These are phyloP conservation scores for Odontomachus brunneus DNA, from an alignment of 1,140 invertebrate species.

Conservation along the genomic window DNA sequence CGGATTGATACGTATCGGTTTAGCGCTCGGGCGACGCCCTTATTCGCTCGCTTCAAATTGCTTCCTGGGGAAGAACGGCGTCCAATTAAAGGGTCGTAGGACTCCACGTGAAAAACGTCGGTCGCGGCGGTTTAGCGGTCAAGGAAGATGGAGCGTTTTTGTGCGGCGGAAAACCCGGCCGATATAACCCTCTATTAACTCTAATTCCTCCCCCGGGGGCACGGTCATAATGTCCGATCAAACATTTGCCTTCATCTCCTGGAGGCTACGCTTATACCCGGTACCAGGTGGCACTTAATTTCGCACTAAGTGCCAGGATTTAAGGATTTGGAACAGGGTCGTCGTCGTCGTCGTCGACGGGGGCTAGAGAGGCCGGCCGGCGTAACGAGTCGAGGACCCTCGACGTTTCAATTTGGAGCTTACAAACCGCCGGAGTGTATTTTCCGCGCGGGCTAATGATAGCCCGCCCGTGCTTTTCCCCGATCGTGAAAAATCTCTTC, in stretches of 20 bases:
- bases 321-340: constrained; percentile 46
- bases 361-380: not conserved
- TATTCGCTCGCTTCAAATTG: constrained; percentile 19
- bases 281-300: constrained; percentile 61
- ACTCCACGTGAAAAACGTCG: constrained; percentile 10
- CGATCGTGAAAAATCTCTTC: constrained; percentile 36
- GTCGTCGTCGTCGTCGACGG: no score
- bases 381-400: constrained; percentile 30
- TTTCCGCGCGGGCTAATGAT: constrained; percentile 22
- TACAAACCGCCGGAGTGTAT: constrained; percentile 42
- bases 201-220: constrained; percentile 44
- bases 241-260: constrained; percentile 51
- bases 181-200: constrained; percentile 45
- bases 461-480: constrained; percentile 7
- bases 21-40: not conserved
- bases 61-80: not conserved
- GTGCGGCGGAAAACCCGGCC: not conserved
- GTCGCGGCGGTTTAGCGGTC: not conserved
- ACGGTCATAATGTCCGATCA: constrained; percentile 51
- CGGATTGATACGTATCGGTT: constrained; percentile 12
- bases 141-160: not conserved
- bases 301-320: constrained; percentile 57
- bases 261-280: constrained; percentile 28
- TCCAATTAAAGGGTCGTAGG: constrained; percentile 18
- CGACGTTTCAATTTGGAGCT: constrained; percentile 49